Percentiles rank a stretch among this genome's conserved stretches.
phyloP scores from a whole-genome alignment of 2,113 vertebrate species.

The Hystrix cristata region DNA sequence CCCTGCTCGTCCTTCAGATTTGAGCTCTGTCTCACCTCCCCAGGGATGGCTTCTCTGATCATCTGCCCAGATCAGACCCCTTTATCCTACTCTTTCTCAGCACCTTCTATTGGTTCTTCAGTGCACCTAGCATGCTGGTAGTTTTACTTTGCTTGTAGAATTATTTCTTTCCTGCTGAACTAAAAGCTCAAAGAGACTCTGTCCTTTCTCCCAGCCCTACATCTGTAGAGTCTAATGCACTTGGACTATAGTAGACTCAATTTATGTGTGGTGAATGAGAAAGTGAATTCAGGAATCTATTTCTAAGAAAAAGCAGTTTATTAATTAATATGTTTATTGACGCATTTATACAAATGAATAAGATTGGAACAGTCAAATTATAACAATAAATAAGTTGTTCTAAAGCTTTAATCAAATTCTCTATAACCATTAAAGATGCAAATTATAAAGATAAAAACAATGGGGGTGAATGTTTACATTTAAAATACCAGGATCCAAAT shows the following conservation, averaged over 20 bases:
- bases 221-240: not conserved
- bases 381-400: not conserved
- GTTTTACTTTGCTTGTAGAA: not conserved
- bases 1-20: not conserved
- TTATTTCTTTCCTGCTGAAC: not conserved
- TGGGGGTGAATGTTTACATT: not conserved
- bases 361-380: not conserved
- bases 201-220: not conserved
- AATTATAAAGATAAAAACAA: not conserved
- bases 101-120: not conserved
- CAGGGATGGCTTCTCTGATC: not conserved
- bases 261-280: not conserved
- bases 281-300: not conserved
- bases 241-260: not conserved
- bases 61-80: not conserved
- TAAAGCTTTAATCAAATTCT: slow-evolving; percentile 21
- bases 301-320: not conserved
- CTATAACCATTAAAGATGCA: not conserved
- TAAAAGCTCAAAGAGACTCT: not conserved
- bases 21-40: not conserved
- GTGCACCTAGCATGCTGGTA: no score
- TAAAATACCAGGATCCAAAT: not conserved
- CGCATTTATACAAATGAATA: slow-evolving; percentile 2
- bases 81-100: rapidly evolving
- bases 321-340: not conserved